Base-by-base conservation (phyloP, 1,140 invertebrate genomes). In the Anoplolepis gracilipes region DNA sequence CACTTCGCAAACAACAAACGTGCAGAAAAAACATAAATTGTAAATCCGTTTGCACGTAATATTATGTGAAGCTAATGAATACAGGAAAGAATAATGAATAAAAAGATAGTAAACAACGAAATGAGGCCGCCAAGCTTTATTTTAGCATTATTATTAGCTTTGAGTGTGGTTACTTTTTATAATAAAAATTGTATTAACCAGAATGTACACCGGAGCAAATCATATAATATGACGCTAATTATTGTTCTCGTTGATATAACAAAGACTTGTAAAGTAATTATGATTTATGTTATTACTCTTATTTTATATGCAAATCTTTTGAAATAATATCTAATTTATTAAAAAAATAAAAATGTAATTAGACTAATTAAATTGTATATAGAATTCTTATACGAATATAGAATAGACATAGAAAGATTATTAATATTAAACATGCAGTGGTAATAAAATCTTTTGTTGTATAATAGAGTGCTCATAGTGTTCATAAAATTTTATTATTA, bases 11-110 rank as follows among this genome's bases (percentile, higher is more conserved):
- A 57, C 25, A 25, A 30, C 30, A 36, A 30, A 19, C 46, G 16
- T 36, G 8, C 53, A 36, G 13, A 49, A 65, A n/a, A n/a, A n/a
- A 39, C 36, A 55, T 81, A 72, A 72, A 81, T 81, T 81, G 53
- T 22, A 72, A 81, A 72, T 46, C 22, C 59, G 13, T 46, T 46
- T 42, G 16, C 30, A 59, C 36, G 65, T 33, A 55, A 13, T 11
- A 11, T 73, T 82, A 25, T n/a, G 25, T 30, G 19, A 13, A 42
- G 70, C 30, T 82, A 82, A 82, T 73, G 78, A 72, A 72, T 28
- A 33, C n/a, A 22, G 13, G 6, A 57, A 28, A 42, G 16, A 57
- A n/a, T 81, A 81, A 81, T 2, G 65, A 81, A 33, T 65, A 53
- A 78, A 65, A 53, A 79, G 6, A 3, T 13, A 36, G n/a, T 57